Evolutionary conservation across 64 coral and sea anemone species (phyloP), one percentile per base, ranked within the genome.

Genomic region (Exaiptasia diaphana): DNA sequence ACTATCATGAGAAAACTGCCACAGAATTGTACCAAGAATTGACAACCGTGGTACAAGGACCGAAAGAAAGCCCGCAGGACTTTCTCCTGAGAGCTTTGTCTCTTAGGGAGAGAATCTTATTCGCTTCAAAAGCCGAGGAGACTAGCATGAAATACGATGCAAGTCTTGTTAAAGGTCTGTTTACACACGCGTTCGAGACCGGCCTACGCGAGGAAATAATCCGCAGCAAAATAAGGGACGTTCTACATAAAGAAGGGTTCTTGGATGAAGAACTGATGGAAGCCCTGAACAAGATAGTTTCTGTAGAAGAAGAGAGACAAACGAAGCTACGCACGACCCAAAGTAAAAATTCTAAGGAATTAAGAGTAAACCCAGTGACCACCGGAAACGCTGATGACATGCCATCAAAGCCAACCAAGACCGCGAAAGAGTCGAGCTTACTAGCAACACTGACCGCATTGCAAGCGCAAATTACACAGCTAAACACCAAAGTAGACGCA

Each of bases 51-150:
- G 48, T 33, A 27, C 86, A 81, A 42, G 39, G 31, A 41, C 76
- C 86, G 52, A 89, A 80, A 80, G 76, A 89, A 79, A 69, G 60
- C 48, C 30, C 85, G 14, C 74, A 87, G 71, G 85, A 88, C 33
- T 79, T 88, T 37, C 38, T 89, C n/a, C 64, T 89, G 29, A 34
- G 86, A 44, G 64, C 76, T 38, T 49, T 89, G 41, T 62, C 76
- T 20, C 61, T 89, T 28, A 54, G 86, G 52, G 75, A 81, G 38
- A 89, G 76, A 78, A 71, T 71, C 42, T 14, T 89, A 26, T 81
- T 89, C 49, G 65, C 86, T 27, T 89, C 68, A 56, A 81, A 73
- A 50, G 64, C 63, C 2, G 61, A 12, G 22, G 86, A 81, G 33
- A 73, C 25, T 13, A 39, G 40, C 27, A 72, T 81, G 13, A 80